Evolutionary conservation across 2,888 invertebrate genomes (phyloP).

Genomic region (Mesorhabditis belari): DNA sequence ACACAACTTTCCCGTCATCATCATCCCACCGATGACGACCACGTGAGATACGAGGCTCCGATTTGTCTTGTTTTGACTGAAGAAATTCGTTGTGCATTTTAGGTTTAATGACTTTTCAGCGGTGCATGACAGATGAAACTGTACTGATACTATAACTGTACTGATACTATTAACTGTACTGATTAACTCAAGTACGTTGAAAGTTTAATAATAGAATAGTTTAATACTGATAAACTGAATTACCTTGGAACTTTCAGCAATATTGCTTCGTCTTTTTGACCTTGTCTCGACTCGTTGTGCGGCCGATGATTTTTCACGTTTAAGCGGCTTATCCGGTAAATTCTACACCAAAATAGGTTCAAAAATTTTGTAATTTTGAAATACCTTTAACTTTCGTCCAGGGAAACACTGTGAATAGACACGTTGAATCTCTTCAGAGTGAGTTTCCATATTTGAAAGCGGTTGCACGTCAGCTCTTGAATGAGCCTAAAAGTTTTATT

Average conservation of each 20-base stretch:
- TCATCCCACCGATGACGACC: not conserved
- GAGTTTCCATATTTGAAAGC: conserved; percentile 24
- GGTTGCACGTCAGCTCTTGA: conserved; percentile 14
- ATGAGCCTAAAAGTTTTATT: conserved; percentile 7
- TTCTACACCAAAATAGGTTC: conserved; percentile 2
- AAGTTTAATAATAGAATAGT: too few relatives aligned
- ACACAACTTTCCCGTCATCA: conserved; percentile 13
- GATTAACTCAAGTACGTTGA: too few relatives aligned
- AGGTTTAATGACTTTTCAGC: too few relatives aligned
- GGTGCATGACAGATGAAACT: too few relatives aligned
- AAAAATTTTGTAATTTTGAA: too few relatives aligned
- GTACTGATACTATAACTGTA: too few relatives aligned
- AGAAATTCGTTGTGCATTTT: too few relatives aligned
- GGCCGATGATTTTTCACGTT: not conserved
- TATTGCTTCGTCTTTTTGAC: conserved; percentile 8
- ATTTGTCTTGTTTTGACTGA: too few relatives aligned
- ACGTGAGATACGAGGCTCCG: conserved; percentile 4
- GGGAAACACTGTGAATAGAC: conserved; percentile 34
- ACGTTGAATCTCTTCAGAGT: conserved; percentile 25
- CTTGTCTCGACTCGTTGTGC: not conserved
- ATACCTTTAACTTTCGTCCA: conserved; percentile 28
- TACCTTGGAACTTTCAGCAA: too few relatives aligned
- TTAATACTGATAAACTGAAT: too few relatives aligned
- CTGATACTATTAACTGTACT: too few relatives aligned
- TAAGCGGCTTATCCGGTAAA: too few relatives aligned